Conservation (phyloP, 2,888 invertebrate species). For the Agonopterix subpropinquella region DNA sequence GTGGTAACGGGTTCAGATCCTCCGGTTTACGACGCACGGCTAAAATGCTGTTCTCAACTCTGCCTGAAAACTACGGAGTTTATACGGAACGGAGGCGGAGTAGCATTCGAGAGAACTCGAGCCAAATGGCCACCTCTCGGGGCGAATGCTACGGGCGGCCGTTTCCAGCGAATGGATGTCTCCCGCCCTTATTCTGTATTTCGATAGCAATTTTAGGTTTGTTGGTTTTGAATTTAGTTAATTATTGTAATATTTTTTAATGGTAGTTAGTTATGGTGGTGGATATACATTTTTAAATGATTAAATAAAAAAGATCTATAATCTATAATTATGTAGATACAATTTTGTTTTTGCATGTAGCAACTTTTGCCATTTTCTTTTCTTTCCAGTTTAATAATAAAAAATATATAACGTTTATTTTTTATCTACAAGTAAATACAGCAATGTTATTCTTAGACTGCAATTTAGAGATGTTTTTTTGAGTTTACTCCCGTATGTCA, state of each 20-base stretch:
- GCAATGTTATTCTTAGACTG: too few species aligned
- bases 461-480: too few species aligned
- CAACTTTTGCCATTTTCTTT: too few species aligned
- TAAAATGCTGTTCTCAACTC: constrained; percentile 64
- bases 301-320: too few species aligned
- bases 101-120: constrained; percentile 50
- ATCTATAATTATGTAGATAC: too few species aligned
- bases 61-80: constrained; percentile 60
- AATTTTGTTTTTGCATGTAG: too few species aligned
- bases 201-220: constrained; percentile 13
- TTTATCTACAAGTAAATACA: too few species aligned
- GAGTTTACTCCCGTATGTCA: too few species aligned
- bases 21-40: constrained; percentile 62
- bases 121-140: constrained; percentile 66
- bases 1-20: constrained; percentile 51
- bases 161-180: constrained; percentile 54
- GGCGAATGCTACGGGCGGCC: constrained; percentile 56
- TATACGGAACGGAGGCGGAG: constrained; percentile 61
- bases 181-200: constrained; percentile 35
- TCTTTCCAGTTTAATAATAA: too few species aligned
- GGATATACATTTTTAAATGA: too few species aligned
- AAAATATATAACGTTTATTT: too few species aligned
- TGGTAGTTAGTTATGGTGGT: too few species aligned
- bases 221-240: background rate
- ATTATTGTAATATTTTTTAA: background rate